Conservation (phyloP, 2,888 invertebrate species). For the Cheilosia soror region DNA sequence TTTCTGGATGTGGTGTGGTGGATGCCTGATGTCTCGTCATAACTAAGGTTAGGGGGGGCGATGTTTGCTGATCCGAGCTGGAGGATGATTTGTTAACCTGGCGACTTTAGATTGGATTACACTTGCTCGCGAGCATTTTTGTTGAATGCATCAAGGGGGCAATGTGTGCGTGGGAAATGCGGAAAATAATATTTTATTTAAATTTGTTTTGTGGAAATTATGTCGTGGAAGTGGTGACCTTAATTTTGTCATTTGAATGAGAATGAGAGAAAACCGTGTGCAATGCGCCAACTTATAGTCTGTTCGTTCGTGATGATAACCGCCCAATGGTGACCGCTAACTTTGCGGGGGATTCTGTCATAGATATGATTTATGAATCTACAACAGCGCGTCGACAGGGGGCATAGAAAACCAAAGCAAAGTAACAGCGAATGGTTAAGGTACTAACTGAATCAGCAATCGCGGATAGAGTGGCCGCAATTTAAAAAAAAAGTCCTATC, state of each 20-base stretch:
- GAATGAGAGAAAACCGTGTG: conserved; percentile 4
- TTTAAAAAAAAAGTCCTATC: too few relatives aligned
- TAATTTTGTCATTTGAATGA: conserved; percentile 55
- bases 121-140: conserved; percentile 1
- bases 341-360: too few relatives aligned
- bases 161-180: conserved; percentile 43
- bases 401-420: not conserved
- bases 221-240: conserved; percentile 54
- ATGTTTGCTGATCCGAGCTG: conserved; percentile 61
- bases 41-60: conserved; percentile 32
- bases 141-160: conserved; percentile 23
- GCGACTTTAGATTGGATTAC: conserved; percentile 14
- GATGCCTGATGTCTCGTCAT: not conserved
- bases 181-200: conserved; percentile 54
- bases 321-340: too few relatives aligned
- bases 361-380: not conserved
- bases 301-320: not conserved
- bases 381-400: too few relatives aligned
- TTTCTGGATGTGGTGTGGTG: not conserved
- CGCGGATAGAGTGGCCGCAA: too few relatives aligned
- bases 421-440: too few relatives aligned
- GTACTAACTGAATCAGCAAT: too few relatives aligned
- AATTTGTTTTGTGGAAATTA: conserved; percentile 60
- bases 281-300: conserved; percentile 47
- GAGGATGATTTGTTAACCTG: conserved; percentile 70